A percentile compares a stretch with the other conserved stretches of the same genome.
These are phyloP conservation scores for Pagrus major DNA, from an alignment of 2,113 vertebrate species.

Conservation along the genomic window DNA sequence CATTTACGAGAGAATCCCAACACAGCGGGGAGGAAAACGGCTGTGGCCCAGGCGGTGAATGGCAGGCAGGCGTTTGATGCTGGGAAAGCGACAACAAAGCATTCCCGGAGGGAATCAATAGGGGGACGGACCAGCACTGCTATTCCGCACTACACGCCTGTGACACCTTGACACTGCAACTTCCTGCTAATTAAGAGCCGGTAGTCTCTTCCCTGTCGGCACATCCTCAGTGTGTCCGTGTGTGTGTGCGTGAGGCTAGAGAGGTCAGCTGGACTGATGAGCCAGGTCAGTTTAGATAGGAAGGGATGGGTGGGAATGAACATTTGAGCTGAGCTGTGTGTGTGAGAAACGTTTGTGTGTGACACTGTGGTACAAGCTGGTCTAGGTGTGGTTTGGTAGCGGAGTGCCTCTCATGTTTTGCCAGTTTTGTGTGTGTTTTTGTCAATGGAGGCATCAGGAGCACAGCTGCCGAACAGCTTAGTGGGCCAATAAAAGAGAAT, in stretches of 20 bases:
- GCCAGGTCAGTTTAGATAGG: slow-evolving; percentile 64
- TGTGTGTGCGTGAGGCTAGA: slow-evolving; percentile 35
- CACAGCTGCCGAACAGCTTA: slow-evolving; percentile 66
- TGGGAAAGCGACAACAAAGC: slow-evolving; percentile 68
- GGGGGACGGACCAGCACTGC: slow-evolving; percentile 35
- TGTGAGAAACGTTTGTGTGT: slow-evolving; percentile 17
- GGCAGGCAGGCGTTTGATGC: slow-evolving; percentile 54
- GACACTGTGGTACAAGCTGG: slow-evolving; percentile 33
- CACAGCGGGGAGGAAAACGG: slow-evolving; percentile 46
- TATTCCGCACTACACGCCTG: slow-evolving; percentile 51
- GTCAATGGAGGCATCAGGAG: slow-evolving; percentile 56
- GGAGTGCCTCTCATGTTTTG: slow-evolving; percentile 65
- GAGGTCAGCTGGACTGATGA: slow-evolving; percentile 71
- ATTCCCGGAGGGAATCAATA: slow-evolving; percentile 44
- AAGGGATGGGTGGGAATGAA: slow-evolving; percentile 77
- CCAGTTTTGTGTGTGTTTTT: slow-evolving; percentile 56
- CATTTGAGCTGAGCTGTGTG: slow-evolving; percentile 22
- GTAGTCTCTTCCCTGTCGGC: slow-evolving; percentile 70
- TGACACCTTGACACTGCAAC: slow-evolving; percentile 79
- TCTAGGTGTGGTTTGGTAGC: slow-evolving; percentile 58
- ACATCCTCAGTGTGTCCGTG: slow-evolving; percentile 65
- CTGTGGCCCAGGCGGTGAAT: slow-evolving; percentile 36
- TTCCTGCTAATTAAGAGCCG: slow-evolving; percentile 79
- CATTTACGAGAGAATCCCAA: slow-evolving; percentile 60
- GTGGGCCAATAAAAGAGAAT: slow-evolving; percentile 49